Evolutionary conservation across 2,797 vertebrate genomes (phyloP).

Genomic region (Chloroceryle inda): DNA sequence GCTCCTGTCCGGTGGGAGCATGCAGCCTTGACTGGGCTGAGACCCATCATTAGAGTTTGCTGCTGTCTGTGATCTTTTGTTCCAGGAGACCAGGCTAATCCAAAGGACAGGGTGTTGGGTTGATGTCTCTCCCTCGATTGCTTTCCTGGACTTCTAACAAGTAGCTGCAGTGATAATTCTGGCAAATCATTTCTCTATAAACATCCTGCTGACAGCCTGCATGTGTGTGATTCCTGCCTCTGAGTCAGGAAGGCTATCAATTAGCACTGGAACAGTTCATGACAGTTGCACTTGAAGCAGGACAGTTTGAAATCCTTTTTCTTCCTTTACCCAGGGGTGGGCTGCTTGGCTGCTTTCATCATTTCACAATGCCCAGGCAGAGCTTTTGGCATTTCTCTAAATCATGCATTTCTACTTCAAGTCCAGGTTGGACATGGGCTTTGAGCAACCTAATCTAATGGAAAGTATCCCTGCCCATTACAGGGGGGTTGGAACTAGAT

Average conservation of each 20-base stretch:
- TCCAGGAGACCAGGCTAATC: conserved; percentile 4
- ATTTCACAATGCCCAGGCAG: neutral
- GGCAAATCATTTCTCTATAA: neutral
- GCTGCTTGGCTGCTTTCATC: neutral
- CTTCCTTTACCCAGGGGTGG: neutral
- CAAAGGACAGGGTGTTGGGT: neutral
- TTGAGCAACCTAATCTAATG: neutral
- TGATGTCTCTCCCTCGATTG: neutral
- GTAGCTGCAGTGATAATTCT: neutral
- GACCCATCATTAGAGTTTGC: neutral
- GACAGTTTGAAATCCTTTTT: neutral
- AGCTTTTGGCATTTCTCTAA: neutral
- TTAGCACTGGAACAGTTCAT: neutral
- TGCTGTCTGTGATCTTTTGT: neutral
- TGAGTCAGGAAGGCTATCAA: neutral
- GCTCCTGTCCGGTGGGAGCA: neutral
- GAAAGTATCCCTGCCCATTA: neutral
- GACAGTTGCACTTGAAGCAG: neutral
- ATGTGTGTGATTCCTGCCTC: neutral
- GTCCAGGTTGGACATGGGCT: neutral
- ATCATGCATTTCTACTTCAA: neutral
- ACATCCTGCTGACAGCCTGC: neutral
- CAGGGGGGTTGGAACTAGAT: neutral
- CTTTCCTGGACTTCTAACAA: conserved; percentile 1
- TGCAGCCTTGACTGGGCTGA: neutral